phyloP scores from a whole-genome alignment of 2,797 vertebrate genomes.

The Melanogrammus aeglefinus region DNA sequence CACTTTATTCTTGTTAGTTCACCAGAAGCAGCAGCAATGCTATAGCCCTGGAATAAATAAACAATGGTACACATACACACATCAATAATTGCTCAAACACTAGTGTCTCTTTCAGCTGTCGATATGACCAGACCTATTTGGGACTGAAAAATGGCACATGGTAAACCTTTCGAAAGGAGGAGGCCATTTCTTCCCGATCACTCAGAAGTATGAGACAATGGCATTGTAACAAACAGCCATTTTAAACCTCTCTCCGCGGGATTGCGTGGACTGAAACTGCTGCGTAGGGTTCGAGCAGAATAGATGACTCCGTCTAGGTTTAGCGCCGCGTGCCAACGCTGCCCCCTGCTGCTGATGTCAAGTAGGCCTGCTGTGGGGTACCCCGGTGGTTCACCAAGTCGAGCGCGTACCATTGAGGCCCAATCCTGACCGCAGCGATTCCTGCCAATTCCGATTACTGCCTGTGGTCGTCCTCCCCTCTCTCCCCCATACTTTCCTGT shows the following conservation, averaged over 20 bases:
- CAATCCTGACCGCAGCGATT: too few relatives aligned
- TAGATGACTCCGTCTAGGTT: background rate
- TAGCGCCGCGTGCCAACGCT: constrained; percentile 40
- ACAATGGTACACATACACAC: background rate
- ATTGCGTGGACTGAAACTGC: constrained; percentile 40
- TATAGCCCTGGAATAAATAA: constrained; percentile 2
- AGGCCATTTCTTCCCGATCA: constrained; percentile 41
- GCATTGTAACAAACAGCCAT: constrained; percentile 54
- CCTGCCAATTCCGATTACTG: too few relatives aligned
- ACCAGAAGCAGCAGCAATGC: constrained; percentile 26
- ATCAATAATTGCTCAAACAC: constrained; percentile 29
- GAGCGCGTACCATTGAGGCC: too few relatives aligned
- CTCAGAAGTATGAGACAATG: constrained; percentile 53
- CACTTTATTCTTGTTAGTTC: constrained; percentile 1
- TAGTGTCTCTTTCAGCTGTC: constrained; percentile 45
- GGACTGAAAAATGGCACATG: constrained; percentile 11
- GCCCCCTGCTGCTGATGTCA: constrained; percentile 46
- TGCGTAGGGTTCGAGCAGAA: constrained; percentile 28
- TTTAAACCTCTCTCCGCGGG: constrained; percentile 49
- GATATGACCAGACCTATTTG: constrained; percentile 24
- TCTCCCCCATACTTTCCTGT: too few relatives aligned
- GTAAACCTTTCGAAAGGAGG: constrained; percentile 27
- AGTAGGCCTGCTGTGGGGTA: background rate
- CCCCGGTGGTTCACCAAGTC: too few relatives aligned
- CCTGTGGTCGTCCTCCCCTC: too few relatives aligned